Base-by-base conservation (phyloP, 2,888 invertebrate genomes). In the Dromius quadrimaculatus region DNA sequence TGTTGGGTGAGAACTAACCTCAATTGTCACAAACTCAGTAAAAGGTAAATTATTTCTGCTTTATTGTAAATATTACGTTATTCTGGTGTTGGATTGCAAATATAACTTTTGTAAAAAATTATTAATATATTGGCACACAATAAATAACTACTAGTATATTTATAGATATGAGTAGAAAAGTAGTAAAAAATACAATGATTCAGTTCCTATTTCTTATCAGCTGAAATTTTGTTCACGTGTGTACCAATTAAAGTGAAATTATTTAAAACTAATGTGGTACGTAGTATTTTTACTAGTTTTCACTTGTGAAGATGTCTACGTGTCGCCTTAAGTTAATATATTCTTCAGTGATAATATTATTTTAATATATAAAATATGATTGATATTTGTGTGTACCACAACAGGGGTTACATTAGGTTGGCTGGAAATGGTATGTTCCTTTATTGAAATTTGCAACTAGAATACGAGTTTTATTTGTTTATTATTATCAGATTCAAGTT, bases 1-100 rank as follows among this genome's bases (percentile, higher is more conserved):
- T 45, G 32, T 68, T 43, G 57, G 59, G 41, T 68, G 59, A 32
- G 57, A 66, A 23, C 22, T 68, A 68, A 68, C 68, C 68, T 68
- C 22, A 68, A 15, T 38, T 13, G 41, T 57, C 41, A 22, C 32
- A 66, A 57, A 19, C 32, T 17, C 22, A 54, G 22, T 23, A 66
- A 8, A 66, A 66, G 66, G 66, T 66, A 15, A 54, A 20, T 66
- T n/a, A 19, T 22, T 15, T 57, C 41, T 57, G 41, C 41, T 57
- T 34, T 13, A 36, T 36, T 59, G 17, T 50, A 50, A 22, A 50
- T 50, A 50, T 50, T 19, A 19, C n/a, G n/a, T 11, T 59, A 59
- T 34, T 59, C 28, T 28, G 50, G 50, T 54, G 50, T 54, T 23
- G 50, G 50, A 17, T 54, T 28, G 50, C 28, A 28, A 23, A 50